These are phyloP conservation scores for Elysia crispata DNA, from an alignment of 2,888 invertebrate genomes.

Conservation along the genomic window DNA sequence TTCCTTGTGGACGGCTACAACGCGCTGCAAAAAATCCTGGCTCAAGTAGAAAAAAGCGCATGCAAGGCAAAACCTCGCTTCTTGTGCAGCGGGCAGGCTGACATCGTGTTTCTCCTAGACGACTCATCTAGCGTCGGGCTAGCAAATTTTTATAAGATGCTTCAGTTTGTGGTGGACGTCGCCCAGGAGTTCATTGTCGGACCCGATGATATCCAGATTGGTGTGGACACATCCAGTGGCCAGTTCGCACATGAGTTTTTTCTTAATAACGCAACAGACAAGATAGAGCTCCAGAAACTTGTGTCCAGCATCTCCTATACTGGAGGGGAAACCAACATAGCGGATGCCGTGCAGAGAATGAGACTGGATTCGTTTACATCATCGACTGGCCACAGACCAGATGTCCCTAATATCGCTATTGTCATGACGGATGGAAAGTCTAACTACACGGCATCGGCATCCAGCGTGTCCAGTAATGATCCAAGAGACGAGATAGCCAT, in stretches of 20 bases:
- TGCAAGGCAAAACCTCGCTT: conserved; percentile 44
- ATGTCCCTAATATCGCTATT: conserved; percentile 66
- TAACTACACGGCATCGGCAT: conserved; percentile 56
- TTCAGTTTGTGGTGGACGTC: conserved; percentile 61
- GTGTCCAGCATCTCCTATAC: conserved; percentile 48
- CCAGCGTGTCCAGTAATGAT: conserved; percentile 58
- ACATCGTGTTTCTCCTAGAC: conserved; percentile 67
- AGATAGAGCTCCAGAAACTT: conserved; percentile 33
- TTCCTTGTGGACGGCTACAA: conserved; percentile 66
- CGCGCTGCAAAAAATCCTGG: conserved; percentile 63
- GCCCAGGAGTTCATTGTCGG: conserved; percentile 62
- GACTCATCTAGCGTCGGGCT: conserved; percentile 66
- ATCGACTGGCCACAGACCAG: conserved; percentile 59
- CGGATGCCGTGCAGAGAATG: conserved; percentile 58
- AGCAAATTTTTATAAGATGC: conserved; percentile 64
- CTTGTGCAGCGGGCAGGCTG: conserved; percentile 63
- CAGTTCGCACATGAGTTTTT: conserved; percentile 59
- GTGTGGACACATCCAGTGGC: conserved; percentile 65
- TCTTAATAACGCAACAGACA: conserved; percentile 56
- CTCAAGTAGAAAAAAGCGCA: conserved; percentile 57
- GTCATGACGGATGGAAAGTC: conserved; percentile 68
- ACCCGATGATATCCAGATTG: conserved; percentile 57
- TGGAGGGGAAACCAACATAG: conserved; percentile 62
- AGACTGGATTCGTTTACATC: conserved; percentile 58
- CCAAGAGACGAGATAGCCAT: conserved; percentile 50